Conservation (phyloP, 2,113 vertebrate genomes). For the Lepisosteus osseus region DNA sequence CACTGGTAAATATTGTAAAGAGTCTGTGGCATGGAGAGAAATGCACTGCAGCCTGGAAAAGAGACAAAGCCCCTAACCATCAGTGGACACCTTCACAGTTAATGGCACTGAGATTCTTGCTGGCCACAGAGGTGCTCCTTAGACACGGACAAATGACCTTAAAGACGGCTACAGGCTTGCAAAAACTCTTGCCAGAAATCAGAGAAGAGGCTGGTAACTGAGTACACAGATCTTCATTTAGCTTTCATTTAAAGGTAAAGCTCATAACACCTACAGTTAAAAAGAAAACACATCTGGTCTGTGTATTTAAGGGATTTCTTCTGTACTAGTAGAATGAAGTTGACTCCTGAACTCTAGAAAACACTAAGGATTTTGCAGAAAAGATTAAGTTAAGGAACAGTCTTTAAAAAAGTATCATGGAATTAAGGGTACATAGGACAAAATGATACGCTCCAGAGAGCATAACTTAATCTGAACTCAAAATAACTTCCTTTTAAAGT, state of each 20-base stretch:
- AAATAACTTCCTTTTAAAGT: too few species aligned
- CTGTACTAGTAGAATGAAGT: too few species aligned
- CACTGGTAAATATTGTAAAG: constrained; percentile 51
- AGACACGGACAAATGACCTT: neutral
- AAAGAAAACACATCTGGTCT: too few species aligned
- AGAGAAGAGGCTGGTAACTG: neutral
- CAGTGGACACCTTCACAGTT: neutral
- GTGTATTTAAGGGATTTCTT: too few species aligned
- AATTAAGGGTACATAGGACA: too few species aligned
- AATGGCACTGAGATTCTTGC: neutral
- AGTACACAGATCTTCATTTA: neutral
- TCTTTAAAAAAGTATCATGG: too few species aligned
- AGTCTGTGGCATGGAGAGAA: constrained; percentile 50
- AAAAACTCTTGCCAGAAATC: neutral
- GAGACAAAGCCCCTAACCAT: constrained; percentile 10
- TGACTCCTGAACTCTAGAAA: too few species aligned
- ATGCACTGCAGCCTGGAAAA: constrained; percentile 46
- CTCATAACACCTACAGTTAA: too few species aligned
- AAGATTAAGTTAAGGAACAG: too few species aligned
- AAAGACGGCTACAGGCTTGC: neutral
- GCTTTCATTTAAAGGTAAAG: neutral
- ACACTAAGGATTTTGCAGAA: too few species aligned
- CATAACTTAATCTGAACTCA: too few species aligned
- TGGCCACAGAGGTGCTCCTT: neutral
- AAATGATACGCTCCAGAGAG: too few species aligned